Percentiles rank a stretch among this genome's conserved stretches.
Conservation (phyloP, 2,113 vertebrate species). For the Alligator mississippiensis region DNA sequence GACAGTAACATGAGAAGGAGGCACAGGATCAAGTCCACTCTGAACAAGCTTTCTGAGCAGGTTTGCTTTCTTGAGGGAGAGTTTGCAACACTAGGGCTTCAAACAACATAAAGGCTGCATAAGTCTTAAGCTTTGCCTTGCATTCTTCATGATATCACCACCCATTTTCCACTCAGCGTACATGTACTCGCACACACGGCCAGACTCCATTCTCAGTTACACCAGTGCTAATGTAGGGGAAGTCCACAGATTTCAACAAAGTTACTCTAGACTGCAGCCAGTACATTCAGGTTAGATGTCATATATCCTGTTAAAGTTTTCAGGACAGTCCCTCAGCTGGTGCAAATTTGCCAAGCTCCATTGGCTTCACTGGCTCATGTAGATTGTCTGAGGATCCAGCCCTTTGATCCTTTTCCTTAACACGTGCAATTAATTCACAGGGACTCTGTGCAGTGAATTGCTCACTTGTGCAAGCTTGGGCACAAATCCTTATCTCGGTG, state of each 20-base stretch:
- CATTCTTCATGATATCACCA: too few relatives aligned
- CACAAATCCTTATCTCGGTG: neutral
- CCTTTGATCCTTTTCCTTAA: neutral
- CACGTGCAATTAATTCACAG: neutral
- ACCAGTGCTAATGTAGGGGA: neutral
- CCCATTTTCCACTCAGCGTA: too few relatives aligned
- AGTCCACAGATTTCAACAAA: rapidly evolving
- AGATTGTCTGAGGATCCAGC: neutral
- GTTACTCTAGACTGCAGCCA: neutral
- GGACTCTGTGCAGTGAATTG: too few relatives aligned
- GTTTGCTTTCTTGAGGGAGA: neutral
- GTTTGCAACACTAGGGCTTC: neutral
- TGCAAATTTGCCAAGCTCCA: neutral
- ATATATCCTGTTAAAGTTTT: rapidly evolving
- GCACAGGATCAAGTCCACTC: neutral
- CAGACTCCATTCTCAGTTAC: neutral
- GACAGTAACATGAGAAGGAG: neutral
- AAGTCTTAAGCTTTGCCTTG: neutral
- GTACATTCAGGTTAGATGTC: rapidly evolving
- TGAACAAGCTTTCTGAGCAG: neutral
- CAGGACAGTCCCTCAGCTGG: neutral
- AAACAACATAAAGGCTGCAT: neutral
- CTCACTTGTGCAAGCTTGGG: too few relatives aligned
- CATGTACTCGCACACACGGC: neutral
- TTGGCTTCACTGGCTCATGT: neutral